Evolutionary conservation across 2,797 vertebrate species (phyloP).

Genomic region (Monodelphis domestica): DNA sequence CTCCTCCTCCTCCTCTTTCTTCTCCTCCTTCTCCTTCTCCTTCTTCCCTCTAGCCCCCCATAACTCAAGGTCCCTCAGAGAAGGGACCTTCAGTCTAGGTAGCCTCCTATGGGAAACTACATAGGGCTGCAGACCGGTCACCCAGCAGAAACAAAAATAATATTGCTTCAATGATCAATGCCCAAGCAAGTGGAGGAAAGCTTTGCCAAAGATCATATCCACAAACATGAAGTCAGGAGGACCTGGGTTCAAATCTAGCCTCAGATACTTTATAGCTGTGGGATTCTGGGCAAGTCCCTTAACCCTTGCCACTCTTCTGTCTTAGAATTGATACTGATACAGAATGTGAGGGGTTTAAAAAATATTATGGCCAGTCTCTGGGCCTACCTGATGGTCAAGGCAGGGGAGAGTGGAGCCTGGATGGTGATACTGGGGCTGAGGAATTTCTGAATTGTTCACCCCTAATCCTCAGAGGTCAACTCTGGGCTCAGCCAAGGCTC

Average conservation of each 20-base stretch:
- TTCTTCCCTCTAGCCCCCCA: too few relatives aligned
- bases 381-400: not conserved
- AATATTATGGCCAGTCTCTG: not conserved
- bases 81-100: not conserved
- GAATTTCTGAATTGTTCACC: not conserved
- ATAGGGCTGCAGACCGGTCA: not conserved
- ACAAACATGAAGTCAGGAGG: too few relatives aligned
- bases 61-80: not conserved
- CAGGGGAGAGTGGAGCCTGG: not conserved
- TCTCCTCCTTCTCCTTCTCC: too few relatives aligned
- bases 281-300: too few relatives aligned
- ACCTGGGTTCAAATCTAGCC: too few relatives aligned
- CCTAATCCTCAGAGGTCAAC: too few relatives aligned
- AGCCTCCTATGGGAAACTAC: not conserved
- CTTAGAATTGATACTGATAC: too few relatives aligned
- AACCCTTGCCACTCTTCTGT: too few relatives aligned
- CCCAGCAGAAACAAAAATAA: not conserved
- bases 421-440: not conserved
- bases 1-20: too few relatives aligned
- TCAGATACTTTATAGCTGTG: too few relatives aligned
- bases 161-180: not conserved
- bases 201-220: not conserved
- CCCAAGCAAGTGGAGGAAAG: not conserved
- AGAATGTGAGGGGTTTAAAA: too few relatives aligned
- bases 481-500: too few relatives aligned